These are phyloP conservation scores for Onychostoma macrolepis DNA, from an alignment of 2,113 vertebrate species.

Conservation along the genomic window DNA sequence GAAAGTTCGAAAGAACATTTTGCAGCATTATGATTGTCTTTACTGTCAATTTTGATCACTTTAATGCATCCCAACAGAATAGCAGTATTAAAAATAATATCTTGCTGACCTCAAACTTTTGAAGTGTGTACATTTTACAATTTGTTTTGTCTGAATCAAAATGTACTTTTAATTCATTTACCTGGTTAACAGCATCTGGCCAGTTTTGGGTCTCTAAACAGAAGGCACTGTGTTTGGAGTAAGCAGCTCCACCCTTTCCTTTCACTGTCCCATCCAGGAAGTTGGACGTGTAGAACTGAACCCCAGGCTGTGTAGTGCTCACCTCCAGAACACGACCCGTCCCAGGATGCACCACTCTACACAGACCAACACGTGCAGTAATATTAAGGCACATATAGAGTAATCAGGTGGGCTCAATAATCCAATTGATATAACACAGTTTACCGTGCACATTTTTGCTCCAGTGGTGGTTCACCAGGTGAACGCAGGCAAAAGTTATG, in stretches of 20 bases:
- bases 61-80: not conserved
- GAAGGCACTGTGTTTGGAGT: slow-evolving; percentile 87
- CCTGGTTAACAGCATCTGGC: slow-evolving; percentile 93
- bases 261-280: slow-evolving; percentile 85
- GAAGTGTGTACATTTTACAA: not conserved
- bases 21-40: too few relatives aligned
- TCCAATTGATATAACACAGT: not conserved
- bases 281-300: slow-evolving; percentile 97
- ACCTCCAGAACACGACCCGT: slow-evolving; percentile 86
- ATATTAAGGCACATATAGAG: not conserved
- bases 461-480: slow-evolving; percentile 61
- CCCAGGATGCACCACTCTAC: slow-evolving; percentile 80
- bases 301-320: slow-evolving; percentile 87
- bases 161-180: slow-evolving; percentile 53
- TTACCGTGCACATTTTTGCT: slow-evolving; percentile 82
- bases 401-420: not conserved
- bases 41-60: not conserved
- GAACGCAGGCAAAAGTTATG: slow-evolving; percentile 91
- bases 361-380: not conserved
- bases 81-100: not conserved
- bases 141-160: not conserved
- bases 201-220: slow-evolving; percentile 96
- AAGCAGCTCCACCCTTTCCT: slow-evolving; percentile 80
- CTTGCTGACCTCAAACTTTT: not conserved
- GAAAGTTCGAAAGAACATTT: too few relatives aligned